Percentiles rank a stretch among this genome's conserved stretches.
These are phyloP conservation scores for Elephantulus edwardii DNA, from an alignment of 2,113 vertebrate species.

Conservation along the genomic window DNA sequence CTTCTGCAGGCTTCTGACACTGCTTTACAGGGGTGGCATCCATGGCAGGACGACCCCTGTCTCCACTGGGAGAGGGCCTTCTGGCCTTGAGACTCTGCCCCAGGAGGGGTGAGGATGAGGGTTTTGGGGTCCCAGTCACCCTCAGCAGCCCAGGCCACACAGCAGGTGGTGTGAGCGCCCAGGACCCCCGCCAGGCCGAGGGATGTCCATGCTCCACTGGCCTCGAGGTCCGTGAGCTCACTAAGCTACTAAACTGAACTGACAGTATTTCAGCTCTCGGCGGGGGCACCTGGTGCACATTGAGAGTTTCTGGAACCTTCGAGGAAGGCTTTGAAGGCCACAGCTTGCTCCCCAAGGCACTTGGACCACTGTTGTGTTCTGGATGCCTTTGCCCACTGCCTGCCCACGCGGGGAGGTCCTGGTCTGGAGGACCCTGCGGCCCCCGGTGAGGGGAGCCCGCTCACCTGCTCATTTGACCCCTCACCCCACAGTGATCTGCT, in stretches of 20 bases:
- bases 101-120: rapidly evolving
- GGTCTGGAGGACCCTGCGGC: rapidly evolving
- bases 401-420: too few relatives aligned
- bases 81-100: neutral
- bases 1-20: neutral
- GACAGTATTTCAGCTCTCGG: too few relatives aligned
- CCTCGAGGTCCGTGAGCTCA: neutral
- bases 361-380: too few relatives aligned
- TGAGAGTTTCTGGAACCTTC: too few relatives aligned
- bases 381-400: too few relatives aligned
- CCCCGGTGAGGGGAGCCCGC: neutral
- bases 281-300: too few relatives aligned
- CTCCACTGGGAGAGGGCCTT: rapidly evolving
- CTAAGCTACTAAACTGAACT: neutral
- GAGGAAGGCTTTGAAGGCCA: neutral
- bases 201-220: too few relatives aligned
- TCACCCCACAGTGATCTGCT: conserved; percentile 89
- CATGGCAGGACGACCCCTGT: neutral
- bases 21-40: neutral
- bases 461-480: rapidly evolving
- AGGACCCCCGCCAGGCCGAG: neutral
- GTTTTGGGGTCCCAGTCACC: neutral
- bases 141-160: neutral
- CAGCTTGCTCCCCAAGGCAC: rapidly evolving
- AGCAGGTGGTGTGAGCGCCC: rapidly evolving